Conservation (phyloP, 1,140 invertebrate genomes). For the Drosophila tropicalis region DNA sequence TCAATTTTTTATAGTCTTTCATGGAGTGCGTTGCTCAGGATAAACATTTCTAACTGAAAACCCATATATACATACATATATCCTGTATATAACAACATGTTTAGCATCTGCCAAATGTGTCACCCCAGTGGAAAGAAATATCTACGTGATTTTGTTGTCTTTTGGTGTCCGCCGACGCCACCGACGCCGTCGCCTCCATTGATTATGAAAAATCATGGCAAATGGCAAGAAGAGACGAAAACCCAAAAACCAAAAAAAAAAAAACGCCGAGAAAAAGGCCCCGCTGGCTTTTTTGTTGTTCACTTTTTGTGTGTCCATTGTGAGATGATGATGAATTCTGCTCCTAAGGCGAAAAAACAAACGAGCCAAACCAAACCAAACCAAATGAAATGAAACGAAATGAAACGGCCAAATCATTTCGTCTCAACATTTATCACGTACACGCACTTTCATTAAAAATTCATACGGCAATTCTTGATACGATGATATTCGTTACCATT, state of each 20-base stretch:
- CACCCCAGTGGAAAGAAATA: constrained; percentile 5
- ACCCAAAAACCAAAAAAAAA: constrained; percentile 23
- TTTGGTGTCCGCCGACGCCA: constrained; percentile 37
- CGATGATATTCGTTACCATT: constrained; percentile 21
- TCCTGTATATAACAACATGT: neutral
- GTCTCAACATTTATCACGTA: constrained; percentile 73
- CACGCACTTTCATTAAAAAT: constrained; percentile 63
- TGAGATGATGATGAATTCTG: constrained; percentile 19
- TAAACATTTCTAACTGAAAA: neutral
- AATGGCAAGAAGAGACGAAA: constrained; percentile 54
- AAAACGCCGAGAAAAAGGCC: constrained; percentile 36
- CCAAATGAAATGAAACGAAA: constrained; percentile 48
- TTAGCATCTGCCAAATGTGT: constrained; percentile 7
- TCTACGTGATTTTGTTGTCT: constrained; percentile 76
- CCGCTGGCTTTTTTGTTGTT: constrained; percentile 43
- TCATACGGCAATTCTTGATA: constrained; percentile 48
- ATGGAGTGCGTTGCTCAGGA: too few relatives aligned
- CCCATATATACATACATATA: neutral
- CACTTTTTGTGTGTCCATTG: neutral
- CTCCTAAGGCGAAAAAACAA: constrained; percentile 8
- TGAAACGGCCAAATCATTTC: constrained; percentile 62
- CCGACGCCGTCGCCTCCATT: constrained; percentile 36
- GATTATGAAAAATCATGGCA: constrained; percentile 79
- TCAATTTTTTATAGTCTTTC: too few relatives aligned
- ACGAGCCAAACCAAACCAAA: constrained; percentile 23